These are phyloP conservation scores for Macheiramphus alcinus DNA, from an alignment of 2,113 vertebrate genomes.

Conservation along the genomic window DNA sequence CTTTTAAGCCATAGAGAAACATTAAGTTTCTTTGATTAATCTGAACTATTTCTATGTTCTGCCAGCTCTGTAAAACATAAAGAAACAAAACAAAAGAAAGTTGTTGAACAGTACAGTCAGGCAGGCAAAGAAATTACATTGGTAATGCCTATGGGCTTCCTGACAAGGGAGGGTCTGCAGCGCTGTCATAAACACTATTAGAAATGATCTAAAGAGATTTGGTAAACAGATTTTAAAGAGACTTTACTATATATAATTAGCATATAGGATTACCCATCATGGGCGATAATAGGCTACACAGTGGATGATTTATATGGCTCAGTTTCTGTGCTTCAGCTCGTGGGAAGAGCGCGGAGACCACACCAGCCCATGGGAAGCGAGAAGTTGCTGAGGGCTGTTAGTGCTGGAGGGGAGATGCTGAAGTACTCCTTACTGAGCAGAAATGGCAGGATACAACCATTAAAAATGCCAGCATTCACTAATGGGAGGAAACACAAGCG, in stretches of 20 bases:
- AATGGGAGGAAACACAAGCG: neutral
- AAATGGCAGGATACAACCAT: neutral
- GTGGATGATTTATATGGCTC: neutral
- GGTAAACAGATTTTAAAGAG: neutral
- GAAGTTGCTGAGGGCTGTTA: neutral
- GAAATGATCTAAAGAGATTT: neutral
- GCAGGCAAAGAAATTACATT: neutral
- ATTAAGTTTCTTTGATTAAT: conserved; percentile 24
- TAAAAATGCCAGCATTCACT: neutral
- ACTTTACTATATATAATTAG: neutral
- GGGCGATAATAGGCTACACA: neutral
- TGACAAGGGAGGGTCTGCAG: neutral
- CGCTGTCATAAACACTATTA: neutral
- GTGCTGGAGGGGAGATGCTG: neutral
- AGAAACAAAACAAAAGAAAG: neutral
- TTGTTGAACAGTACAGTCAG: neutral
- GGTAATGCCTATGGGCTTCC: neutral
- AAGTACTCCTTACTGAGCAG: neutral
- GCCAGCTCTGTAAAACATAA: neutral
- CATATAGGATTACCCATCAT: neutral
- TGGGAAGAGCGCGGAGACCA: neutral
- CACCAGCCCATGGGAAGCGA: neutral
- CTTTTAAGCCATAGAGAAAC: neutral
- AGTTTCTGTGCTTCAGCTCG: neutral
- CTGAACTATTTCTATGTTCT: neutral